Conservation (phyloP, 2,888 invertebrate species). For the Agrotis exclamationis region DNA sequence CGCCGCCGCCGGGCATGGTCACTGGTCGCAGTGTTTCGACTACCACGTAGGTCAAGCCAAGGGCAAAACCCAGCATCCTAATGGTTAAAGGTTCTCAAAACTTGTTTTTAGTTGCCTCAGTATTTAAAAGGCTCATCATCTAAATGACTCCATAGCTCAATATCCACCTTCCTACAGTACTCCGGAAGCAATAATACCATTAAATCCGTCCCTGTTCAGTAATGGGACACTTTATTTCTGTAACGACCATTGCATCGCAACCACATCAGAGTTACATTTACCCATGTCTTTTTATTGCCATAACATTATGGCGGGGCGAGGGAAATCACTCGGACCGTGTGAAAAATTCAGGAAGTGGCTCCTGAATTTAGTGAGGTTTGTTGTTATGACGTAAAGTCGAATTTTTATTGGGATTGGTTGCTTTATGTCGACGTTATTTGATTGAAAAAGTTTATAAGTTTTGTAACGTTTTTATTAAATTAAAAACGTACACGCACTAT, state of each 20-base stretch:
- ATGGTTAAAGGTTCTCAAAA: too few species aligned
- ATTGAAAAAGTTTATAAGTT: too few species aligned
- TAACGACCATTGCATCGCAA: slow-evolving; percentile 77
- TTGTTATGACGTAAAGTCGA: slow-evolving; percentile 19
- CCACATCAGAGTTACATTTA: slow-evolving; percentile 85
- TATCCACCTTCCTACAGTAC: neutral
- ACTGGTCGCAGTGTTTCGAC: too few species aligned
- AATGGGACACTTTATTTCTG: slow-evolving; percentile 88
- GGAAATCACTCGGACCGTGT: slow-evolving; percentile 73
- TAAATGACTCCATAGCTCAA: neutral
- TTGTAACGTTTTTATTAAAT: too few species aligned
- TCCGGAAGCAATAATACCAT: slow-evolving; percentile 20
- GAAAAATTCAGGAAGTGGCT: slow-evolving; percentile 73
- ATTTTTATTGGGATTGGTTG: neutral
- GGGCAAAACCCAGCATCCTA: too few species aligned
- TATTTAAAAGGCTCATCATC: too few species aligned
- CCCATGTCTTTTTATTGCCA: slow-evolving; percentile 85
- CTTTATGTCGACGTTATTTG: neutral
- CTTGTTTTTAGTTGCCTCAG: too few species aligned
- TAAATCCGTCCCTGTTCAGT: slow-evolving; percentile 81
- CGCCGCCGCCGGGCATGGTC: too few species aligned
- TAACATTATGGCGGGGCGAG: slow-evolving; percentile 72
- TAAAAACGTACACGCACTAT: too few species aligned
- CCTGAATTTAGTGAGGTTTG: slow-evolving; percentile 24
- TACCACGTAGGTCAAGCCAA: too few species aligned